A percentile compares a stretch with the other conserved stretches of the same genome.
phyloP scores from a whole-genome alignment of 2,888 invertebrate species.

The Dicyrtoma fusca region DNA sequence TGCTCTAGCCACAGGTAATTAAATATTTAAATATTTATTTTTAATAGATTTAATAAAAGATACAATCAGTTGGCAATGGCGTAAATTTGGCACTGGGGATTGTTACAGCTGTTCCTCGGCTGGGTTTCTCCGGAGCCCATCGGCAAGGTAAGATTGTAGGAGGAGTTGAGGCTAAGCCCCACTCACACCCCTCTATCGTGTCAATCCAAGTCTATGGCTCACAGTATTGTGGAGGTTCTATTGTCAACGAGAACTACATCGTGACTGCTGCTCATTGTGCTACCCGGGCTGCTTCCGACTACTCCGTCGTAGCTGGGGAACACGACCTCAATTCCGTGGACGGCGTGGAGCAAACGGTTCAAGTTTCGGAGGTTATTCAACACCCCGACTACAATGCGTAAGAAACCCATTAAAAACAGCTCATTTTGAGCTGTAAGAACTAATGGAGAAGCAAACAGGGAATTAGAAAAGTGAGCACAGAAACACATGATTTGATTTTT shows the following conservation, averaged over 20 bases:
- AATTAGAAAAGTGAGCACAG: too few relatives aligned
- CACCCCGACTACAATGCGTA: constrained; percentile 26
- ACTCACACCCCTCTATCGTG: constrained; percentile 24
- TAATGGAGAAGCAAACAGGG: too few relatives aligned
- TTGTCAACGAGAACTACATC: constrained; percentile 18
- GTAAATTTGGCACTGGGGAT: background rate
- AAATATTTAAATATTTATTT: background rate
- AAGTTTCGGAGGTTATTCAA: constrained; percentile 1
- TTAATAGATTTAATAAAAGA: too few relatives aligned
- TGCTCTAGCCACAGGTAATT: constrained; percentile 14
- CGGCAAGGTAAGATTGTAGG: constrained; percentile 22
- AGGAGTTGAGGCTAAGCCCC: constrained; percentile 7
- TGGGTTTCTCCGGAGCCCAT: background rate
- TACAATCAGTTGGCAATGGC: too few relatives aligned
- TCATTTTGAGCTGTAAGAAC: too few relatives aligned
- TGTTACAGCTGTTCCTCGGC: background rate
- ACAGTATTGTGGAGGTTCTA: constrained; percentile 27
- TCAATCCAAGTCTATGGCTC: constrained; percentile 18
- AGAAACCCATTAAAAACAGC: background rate
- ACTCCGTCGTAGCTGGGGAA: constrained; percentile 31
- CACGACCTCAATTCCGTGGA: constrained; percentile 9
- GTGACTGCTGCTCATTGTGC: constrained; percentile 29
- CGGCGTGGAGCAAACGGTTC: constrained; percentile 8
- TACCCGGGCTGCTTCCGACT: background rate
- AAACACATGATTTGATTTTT: too few relatives aligned